phyloP scores from a whole-genome alignment of 2,888 invertebrate species.

The Eumerus sabulonum region DNA sequence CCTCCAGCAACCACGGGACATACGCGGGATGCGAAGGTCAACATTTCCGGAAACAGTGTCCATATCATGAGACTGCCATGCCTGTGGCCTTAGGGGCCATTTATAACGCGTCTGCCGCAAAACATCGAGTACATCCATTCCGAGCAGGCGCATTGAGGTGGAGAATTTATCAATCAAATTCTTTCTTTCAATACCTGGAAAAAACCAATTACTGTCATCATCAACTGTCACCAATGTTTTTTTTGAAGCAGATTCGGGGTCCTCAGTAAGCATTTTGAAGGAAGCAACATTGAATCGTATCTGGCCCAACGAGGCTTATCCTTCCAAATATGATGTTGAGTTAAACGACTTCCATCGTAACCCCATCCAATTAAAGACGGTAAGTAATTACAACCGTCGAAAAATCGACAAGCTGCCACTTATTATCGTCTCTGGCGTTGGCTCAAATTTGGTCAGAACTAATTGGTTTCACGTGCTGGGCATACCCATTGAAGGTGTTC shows the following conservation, averaged over 20 bases:
- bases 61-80: conserved; percentile 23
- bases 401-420: no score
- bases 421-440: no score
- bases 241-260: conserved; percentile 46
- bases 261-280: conserved; percentile 32
- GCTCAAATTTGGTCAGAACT: no score
- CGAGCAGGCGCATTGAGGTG: background rate
- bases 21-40: conserved; percentile 17
- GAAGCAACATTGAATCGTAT: no score
- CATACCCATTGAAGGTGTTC: no score
- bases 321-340: conserved; percentile 15
- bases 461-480: no score
- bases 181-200: conserved; percentile 28
- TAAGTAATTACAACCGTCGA: conserved; percentile 39
- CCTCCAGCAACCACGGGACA: background rate
- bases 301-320: background rate
- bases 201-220: conserved; percentile 23
- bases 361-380: conserved; percentile 26
- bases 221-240: conserved; percentile 28
- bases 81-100: conserved; percentile 12
- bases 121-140: conserved; percentile 2
- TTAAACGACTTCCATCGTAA: conserved; percentile 46
- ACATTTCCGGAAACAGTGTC: conserved; percentile 17
- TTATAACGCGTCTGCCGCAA: conserved; percentile 17
- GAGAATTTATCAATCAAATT: conserved; percentile 16